Evolutionary conservation across 2,113 vertebrate genomes (phyloP).

Genomic region (Pelusios castaneus): DNA sequence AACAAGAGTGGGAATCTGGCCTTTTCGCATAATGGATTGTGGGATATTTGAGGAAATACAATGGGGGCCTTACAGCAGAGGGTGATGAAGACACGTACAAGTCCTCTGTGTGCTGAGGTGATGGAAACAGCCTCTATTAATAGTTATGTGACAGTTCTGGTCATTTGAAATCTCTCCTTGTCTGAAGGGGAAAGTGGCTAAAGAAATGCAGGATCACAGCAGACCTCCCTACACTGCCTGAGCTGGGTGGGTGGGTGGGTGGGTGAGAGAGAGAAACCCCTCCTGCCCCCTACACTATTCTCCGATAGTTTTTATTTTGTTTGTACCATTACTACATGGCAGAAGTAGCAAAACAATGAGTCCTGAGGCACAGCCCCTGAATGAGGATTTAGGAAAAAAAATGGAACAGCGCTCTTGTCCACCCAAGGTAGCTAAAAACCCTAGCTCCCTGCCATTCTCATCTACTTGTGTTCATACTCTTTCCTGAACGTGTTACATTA

Average conservation of each 20-base stretch:
- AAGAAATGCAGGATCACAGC: background rate
- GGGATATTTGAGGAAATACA: background rate
- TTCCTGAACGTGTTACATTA: background rate
- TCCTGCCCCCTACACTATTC: background rate
- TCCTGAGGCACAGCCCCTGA: background rate
- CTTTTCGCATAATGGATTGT: background rate
- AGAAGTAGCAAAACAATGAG: background rate
- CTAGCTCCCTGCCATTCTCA: rapidly evolving
- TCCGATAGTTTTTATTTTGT: background rate
- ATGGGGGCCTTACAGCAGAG: background rate
- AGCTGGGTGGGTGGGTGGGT: too few species aligned
- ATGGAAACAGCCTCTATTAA: background rate
- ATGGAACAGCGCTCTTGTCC: background rate
- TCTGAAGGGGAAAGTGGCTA: background rate
- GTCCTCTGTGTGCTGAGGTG: background rate
- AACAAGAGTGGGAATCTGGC: background rate
- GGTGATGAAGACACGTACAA: background rate
- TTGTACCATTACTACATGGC: background rate
- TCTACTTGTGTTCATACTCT: background rate
- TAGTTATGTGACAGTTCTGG: background rate
- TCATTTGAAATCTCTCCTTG: background rate
- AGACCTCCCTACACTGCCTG: background rate
- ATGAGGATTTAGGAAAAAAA: background rate
- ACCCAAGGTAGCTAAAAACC: background rate
- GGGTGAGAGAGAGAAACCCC: background rate